A percentile compares a stretch with the other conserved stretches of the same genome.
Conservation (phyloP, 1,140 invertebrate genomes). For the Ooceraea biroi region DNA sequence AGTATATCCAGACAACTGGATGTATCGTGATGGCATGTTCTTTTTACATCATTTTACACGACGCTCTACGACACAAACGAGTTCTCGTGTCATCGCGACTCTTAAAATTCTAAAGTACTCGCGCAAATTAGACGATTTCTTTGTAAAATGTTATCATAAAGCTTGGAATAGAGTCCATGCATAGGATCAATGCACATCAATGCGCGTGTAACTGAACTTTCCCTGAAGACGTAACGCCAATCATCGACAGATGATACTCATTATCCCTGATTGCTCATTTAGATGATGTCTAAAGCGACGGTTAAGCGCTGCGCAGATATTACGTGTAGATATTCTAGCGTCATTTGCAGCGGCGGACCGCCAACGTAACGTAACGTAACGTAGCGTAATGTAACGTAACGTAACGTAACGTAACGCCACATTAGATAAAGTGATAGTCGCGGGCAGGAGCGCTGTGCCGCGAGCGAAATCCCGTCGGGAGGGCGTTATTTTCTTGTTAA, state of each 20-base stretch:
- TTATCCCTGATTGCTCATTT: not conserved
- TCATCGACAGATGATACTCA: not conserved
- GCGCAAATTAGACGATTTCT: too few species aligned
- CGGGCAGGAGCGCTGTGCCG: slow-evolving; percentile 9
- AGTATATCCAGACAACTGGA: not conserved
- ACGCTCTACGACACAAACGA: not conserved
- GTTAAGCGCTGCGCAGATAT: slow-evolving; percentile 10
- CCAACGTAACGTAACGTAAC: slow-evolving; percentile 18
- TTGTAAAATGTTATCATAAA: too few species aligned
- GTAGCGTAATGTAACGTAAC: slow-evolving; percentile 28
- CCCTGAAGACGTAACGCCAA: not conserved
- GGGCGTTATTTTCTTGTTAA: slow-evolving; percentile 49
- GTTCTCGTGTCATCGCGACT: not conserved
- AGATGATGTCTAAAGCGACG: slow-evolving; percentile 27
- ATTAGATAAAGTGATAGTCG: slow-evolving; percentile 49
- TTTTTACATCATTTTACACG: not conserved
- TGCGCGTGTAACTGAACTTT: not conserved
- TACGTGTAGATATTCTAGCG: slow-evolving; percentile 29
- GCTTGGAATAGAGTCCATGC: too few species aligned
- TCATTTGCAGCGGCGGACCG: slow-evolving; percentile 7
- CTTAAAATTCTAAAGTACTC: not conserved
- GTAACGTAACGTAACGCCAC: slow-evolving; percentile 17
- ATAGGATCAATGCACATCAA: not conserved
- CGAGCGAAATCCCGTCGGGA: slow-evolving; percentile 25
- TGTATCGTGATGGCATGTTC: not conserved